A percentile compares a stretch with the other conserved stretches of the same genome.
Conservation (phyloP, 2,888 invertebrate genomes). For the Polia nebulosa region DNA sequence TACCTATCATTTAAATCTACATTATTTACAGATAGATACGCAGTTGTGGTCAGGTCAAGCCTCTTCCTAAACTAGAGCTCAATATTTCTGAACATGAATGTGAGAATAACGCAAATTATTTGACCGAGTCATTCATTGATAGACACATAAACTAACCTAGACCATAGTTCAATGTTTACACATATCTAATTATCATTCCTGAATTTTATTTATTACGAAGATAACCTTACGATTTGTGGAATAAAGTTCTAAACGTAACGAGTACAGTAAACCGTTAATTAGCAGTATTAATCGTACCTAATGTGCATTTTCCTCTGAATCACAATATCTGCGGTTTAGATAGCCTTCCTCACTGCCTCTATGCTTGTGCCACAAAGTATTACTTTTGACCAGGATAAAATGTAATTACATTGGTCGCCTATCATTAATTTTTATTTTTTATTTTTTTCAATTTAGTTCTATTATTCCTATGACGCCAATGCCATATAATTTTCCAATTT, state of each 20-base stretch:
- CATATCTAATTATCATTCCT: background rate
- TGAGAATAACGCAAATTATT: background rate
- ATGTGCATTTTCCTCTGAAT: slow-evolving; percentile 6
- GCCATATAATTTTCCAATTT: background rate
- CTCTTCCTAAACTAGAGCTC: background rate
- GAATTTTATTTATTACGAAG: background rate
- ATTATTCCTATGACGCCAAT: background rate
- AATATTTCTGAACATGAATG: background rate
- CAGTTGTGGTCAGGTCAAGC: background rate
- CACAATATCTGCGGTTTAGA: slow-evolving; percentile 11
- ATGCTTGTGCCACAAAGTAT: background rate
- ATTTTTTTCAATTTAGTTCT: background rate
- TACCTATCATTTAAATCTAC: background rate
- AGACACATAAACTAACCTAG: background rate
- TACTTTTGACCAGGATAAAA: background rate
- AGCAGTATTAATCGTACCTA: background rate
- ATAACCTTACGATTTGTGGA: slow-evolving; percentile 5
- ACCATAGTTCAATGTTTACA: background rate
- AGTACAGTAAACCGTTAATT: background rate
- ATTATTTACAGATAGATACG: background rate
- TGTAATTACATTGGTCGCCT: background rate
- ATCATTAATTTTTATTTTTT: background rate
- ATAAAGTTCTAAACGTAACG: too few species aligned
- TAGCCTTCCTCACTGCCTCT: background rate
- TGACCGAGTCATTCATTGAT: background rate